Evolutionary conservation across 2,797 vertebrate genomes (phyloP).

Genomic region (Eutrigla gurnardus): DNA sequence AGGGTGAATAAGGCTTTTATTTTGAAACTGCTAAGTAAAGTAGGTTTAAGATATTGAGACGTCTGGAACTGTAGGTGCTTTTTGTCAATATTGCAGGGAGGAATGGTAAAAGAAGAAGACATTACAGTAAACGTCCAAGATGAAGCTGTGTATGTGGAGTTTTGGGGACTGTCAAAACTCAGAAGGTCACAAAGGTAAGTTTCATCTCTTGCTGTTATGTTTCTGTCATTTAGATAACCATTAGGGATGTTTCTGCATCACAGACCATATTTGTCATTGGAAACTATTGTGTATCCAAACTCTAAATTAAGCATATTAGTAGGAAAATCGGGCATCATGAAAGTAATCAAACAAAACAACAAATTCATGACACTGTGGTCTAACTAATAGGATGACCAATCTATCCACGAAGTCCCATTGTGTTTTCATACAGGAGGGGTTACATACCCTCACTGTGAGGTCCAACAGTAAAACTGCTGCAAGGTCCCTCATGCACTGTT

Average conservation of each 20-base stretch:
- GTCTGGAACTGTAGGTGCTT: not conserved
- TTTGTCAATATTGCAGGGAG: not conserved
- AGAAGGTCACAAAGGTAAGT: not conserved
- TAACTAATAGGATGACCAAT: not conserved
- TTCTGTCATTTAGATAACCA: not conserved
- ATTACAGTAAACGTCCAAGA: not conserved
- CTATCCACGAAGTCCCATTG: not conserved
- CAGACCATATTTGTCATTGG: not conserved
- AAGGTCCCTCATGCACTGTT: conserved; percentile 23
- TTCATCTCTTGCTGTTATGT: not conserved
- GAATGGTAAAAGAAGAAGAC: not conserved
- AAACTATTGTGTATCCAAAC: not conserved
- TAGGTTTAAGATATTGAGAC: not conserved
- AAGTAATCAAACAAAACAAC: not conserved
- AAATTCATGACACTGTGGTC: not conserved
- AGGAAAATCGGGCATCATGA: not conserved
- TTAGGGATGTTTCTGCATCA: not conserved
- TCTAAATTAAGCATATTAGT: not conserved
- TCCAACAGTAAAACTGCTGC: conserved; percentile 16
- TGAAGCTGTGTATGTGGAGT: not conserved
- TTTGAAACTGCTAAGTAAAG: not conserved
- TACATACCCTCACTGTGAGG: conserved; percentile 6
- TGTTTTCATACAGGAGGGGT: not conserved
- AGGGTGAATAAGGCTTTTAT: not conserved
- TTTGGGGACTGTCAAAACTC: not conserved